These are phyloP conservation scores for Marisa cornuarietis DNA, from an alignment of 1,140 invertebrate species.

Conservation along the genomic window DNA sequence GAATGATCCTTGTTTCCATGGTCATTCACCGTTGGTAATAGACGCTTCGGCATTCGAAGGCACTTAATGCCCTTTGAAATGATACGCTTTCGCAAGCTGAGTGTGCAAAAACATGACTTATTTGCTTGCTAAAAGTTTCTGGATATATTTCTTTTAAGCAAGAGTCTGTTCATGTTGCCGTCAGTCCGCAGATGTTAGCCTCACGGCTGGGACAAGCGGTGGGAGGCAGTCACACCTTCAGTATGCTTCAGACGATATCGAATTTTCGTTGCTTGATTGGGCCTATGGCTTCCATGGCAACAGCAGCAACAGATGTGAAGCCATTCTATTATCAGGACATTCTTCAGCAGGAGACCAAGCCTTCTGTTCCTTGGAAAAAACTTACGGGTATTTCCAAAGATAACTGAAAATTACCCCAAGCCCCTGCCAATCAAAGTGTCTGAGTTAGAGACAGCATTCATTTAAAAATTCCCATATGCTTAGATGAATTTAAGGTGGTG, in stretches of 20 bases:
- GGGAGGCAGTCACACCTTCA: not conserved
- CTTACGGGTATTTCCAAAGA: slow-evolving; percentile 50
- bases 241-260: slow-evolving; percentile 6
- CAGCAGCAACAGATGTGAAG: slow-evolving; percentile 49
- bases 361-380: slow-evolving; percentile 62
- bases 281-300: slow-evolving; percentile 28
- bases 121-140: not conserved
- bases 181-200: not conserved
- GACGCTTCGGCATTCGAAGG: too few species aligned
- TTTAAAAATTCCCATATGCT: too few species aligned
- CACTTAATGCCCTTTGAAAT: too few species aligned
- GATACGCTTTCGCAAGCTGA: too few species aligned
- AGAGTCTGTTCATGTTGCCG: not conserved
- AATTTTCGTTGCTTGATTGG: slow-evolving; percentile 2
- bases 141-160: not conserved
- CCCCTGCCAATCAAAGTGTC: not conserved
- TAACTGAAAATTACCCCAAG: not conserved
- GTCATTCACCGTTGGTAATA: not conserved
- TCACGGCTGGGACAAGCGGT: slow-evolving; percentile 7
- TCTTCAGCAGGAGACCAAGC: slow-evolving; percentile 51
- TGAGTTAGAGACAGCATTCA: too few species aligned
- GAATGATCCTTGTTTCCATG: not conserved
- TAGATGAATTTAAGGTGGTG: too few species aligned
- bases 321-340: slow-evolving; percentile 66
- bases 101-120: too few species aligned